phyloP scores from a whole-genome alignment of 2,888 invertebrate species.

The Colletes collaris region DNA sequence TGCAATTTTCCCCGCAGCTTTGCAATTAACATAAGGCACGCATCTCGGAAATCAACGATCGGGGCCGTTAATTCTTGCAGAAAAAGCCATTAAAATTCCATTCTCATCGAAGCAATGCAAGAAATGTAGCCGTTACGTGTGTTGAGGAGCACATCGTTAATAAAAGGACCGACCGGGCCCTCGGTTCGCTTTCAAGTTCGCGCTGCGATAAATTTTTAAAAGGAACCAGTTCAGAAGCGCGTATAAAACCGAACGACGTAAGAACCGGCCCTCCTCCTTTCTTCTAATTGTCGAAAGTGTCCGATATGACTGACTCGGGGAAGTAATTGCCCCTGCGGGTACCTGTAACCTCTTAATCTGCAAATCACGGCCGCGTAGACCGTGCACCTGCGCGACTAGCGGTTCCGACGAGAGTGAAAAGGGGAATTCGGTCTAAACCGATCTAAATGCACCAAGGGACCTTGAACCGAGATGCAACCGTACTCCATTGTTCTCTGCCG shows the following conservation, averaged over 20 bases:
- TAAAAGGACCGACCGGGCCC: constrained; percentile 24
- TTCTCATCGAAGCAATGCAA: constrained; percentile 29
- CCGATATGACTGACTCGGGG: constrained; percentile 15
- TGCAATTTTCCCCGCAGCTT: constrained; percentile 12
- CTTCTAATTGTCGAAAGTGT: constrained; percentile 41
- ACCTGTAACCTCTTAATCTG: constrained; percentile 46
- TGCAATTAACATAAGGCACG: constrained; percentile 19
- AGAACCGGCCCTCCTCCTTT: constrained; percentile 25
- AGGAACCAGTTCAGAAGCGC: constrained; percentile 42
- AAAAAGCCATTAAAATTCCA: constrained; percentile 47
- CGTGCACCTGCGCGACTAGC: constrained; percentile 55
- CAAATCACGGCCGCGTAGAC: constrained; percentile 35
- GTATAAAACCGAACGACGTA: constrained; percentile 21
- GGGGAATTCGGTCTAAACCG: constrained; percentile 59
- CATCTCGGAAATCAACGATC: not conserved
- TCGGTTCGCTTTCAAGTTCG: constrained; percentile 29
- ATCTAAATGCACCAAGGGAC: constrained; percentile 61
- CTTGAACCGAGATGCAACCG: constrained; percentile 69
- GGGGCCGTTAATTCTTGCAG: constrained; percentile 23
- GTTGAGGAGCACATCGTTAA: constrained; percentile 34
- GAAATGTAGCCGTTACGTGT: constrained; percentile 40
- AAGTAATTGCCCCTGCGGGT: constrained; percentile 34
- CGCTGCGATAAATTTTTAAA: constrained; percentile 45
- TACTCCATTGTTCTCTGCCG: constrained; percentile 72
- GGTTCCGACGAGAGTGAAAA: constrained; percentile 56